phyloP scores from a whole-genome alignment of 30 jellyfish, hydroid and myxozoan species.

The Turritopsis dohrnii region DNA sequence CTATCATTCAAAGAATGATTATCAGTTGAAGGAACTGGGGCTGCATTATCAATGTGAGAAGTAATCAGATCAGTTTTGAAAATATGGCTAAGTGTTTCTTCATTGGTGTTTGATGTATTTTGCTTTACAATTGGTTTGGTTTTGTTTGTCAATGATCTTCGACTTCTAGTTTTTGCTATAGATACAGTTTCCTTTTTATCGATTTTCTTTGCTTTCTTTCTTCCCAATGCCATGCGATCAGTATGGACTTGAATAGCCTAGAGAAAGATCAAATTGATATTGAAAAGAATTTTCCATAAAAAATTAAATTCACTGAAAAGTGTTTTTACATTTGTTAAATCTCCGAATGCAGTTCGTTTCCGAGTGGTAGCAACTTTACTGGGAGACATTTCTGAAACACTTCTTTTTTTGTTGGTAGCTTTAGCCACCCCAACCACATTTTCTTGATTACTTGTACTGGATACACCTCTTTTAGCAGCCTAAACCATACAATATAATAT shows the following conservation, averaged over 20 bases:
- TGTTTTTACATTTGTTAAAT: slow-evolving; percentile 66
- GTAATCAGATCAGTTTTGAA: background rate
- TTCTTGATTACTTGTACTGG: background rate
- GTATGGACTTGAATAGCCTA: slow-evolving; percentile 31
- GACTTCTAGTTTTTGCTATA: slow-evolving; percentile 4
- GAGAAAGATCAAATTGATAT: background rate
- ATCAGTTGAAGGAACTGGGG: background rate
- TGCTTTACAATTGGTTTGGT: background rate
- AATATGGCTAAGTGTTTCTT: background rate
- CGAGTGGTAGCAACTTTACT: slow-evolving; percentile 49
- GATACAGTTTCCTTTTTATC: background rate
- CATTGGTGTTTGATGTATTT: background rate
- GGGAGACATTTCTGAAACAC: slow-evolving; percentile 57
- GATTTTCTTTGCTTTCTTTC: slow-evolving; percentile 9
- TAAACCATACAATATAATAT: too few relatives aligned
- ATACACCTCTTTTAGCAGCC: background rate
- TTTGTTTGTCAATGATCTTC: slow-evolving; percentile 4
- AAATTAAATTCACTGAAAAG: background rate
- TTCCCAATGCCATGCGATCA: slow-evolving; percentile 4
- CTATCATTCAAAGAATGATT: background rate
- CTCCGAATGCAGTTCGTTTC: slow-evolving; percentile 86
- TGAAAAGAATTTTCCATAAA: too few relatives aligned
- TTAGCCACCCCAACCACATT: background rate
- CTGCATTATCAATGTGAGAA: background rate
- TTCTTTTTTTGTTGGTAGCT: slow-evolving; percentile 4